A percentile compares a stretch with the other conserved stretches of the same genome.
These are phyloP conservation scores for Patella pellucida DNA, from an alignment of 2,888 invertebrate genomes.

Conservation along the genomic window DNA sequence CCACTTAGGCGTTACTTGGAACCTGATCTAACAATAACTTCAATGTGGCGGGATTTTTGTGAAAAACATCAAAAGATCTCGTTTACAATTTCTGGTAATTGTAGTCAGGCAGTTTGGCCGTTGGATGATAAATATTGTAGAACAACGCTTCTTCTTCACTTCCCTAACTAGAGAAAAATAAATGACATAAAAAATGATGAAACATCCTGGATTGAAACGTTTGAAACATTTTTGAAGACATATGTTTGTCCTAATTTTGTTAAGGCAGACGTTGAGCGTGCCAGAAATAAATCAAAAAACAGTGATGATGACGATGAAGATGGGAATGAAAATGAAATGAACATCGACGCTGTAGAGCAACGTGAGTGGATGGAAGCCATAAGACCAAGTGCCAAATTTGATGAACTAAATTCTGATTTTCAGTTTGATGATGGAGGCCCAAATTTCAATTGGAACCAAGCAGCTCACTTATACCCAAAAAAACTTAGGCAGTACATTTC, in stretches of 20 bases:
- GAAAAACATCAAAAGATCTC: too few relatives aligned
- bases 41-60: neutral
- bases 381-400: slow-evolving; percentile 29
- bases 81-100: slow-evolving; percentile 18
- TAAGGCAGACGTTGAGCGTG: slow-evolving; percentile 36
- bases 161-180: slow-evolving; percentile 39
- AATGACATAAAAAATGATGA: slow-evolving; percentile 34
- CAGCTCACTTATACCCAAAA: too few relatives aligned
- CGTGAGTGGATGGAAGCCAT: slow-evolving; percentile 41
- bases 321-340: neutral
- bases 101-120: slow-evolving; percentile 38
- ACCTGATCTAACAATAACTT: neutral
- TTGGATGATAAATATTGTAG: slow-evolving; percentile 35
- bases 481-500: too few relatives aligned
- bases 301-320: neutral
- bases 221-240: slow-evolving; percentile 29
- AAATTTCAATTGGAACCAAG: slow-evolving; percentile 34
- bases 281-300: slow-evolving; percentile 1
- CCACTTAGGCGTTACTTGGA: neutral
- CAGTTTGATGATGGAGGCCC: slow-evolving; percentile 45
- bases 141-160: slow-evolving; percentile 35
- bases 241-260: slow-evolving; percentile 34
- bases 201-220: slow-evolving; percentile 32
- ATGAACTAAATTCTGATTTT: slow-evolving; percentile 22
- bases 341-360: slow-evolving; percentile 16